Base-by-base conservation (phyloP, 2,888 invertebrate species). In the Hirudinaria manillensis region DNA sequence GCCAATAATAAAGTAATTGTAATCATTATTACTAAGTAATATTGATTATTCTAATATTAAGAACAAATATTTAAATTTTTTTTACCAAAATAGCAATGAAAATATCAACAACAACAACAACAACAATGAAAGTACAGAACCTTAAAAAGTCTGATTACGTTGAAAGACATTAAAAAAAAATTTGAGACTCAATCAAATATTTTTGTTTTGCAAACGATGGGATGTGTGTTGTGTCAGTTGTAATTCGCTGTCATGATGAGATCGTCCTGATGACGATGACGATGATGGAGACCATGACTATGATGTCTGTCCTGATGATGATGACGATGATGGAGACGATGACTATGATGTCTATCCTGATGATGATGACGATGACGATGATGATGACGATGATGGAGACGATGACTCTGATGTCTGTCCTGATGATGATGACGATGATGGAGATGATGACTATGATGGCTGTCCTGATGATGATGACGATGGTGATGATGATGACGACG, bases 191-290 rank as follows among this genome's bases (percentile, higher is more conserved):
- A 1, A 45, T 45, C 45, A 45, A 45, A 45, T n/a, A n/a, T 45
- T 45, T 45, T 45, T 45, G 13, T 45, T 3, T 10, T 10, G 16
- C 45, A 45, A 45, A 45, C n/a, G n/a, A n/a, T n/a, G n/a, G n/a
- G n/a, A n/a, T 45, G 45, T 45, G 45, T 45, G 10, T 45, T 45
- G 45, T 38, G 10, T 27, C 56, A 3, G n/a, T 27, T n/a, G 24
- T 61, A 24, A 24, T 21, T 7, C 13, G 3, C 16, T 56, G 56
- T 56, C n/a, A 56, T 24, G 56, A 24, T 56, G 3, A 56, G 27
- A 56, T 56, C n/a, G 29, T 67, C 4, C 3, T 67, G 32, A 34
- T 67, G 29, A 67, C 16, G 32, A 67, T 67, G 67, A 67, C 24
- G 36, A 68, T 36, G 68, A 68, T 36, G 36, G 34, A 2, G 36